Evolutionary conservation across 1,140 invertebrate species (phyloP), one percentile per base, ranked within the genome.

Genomic region (Drosophila lacertosa): DNA sequence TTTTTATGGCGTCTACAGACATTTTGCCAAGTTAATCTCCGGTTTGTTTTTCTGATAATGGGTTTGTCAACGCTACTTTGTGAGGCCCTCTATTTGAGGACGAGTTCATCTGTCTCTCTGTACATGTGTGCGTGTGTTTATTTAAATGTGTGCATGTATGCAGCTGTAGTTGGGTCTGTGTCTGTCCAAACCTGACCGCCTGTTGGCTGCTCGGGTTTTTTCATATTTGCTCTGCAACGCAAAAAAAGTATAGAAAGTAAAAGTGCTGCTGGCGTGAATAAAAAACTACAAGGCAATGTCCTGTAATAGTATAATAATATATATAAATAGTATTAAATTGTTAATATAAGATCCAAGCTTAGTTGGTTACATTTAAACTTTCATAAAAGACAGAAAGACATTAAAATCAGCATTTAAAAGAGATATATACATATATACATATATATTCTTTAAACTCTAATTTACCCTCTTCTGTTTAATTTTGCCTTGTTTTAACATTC

Each of bases 11-110:
- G 71, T 75, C 78, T 88, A 78, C 82, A 88, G 82, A 88, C 82
- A 88, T 86, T 86, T 86, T 86, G 82, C 82, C 77, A 88, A 88
- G 82, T 88, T 88, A 88, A 88, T 88, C 82, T 88, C 82, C 82
- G 82, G 82, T 88, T 88, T 88, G 83, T 88, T 88, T 89, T 89
- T 69, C 82, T 82, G 82, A 88, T 88, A 88, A 88, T 88, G 83
- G 82, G 82, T 82, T 88, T 88, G 82, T 88, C 83, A 88, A 89
- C 82, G 83, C 70, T 72, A 78, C 82, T 73, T 78, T 88, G 73
- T 74, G 74, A 60, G 48, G 68, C 45, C 60, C 50, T 77, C 57
- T 29, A 73, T 62, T 59, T 53, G 47, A 66, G 40, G 42, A 55
- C 58, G 32, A 59, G 53, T 72, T 60, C 50, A 67, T 67, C 71